These are phyloP conservation scores for Mastigias papua DNA, from an alignment of 30 jellyfish, hydroid and myxozoan species.

Conservation along the genomic window DNA sequence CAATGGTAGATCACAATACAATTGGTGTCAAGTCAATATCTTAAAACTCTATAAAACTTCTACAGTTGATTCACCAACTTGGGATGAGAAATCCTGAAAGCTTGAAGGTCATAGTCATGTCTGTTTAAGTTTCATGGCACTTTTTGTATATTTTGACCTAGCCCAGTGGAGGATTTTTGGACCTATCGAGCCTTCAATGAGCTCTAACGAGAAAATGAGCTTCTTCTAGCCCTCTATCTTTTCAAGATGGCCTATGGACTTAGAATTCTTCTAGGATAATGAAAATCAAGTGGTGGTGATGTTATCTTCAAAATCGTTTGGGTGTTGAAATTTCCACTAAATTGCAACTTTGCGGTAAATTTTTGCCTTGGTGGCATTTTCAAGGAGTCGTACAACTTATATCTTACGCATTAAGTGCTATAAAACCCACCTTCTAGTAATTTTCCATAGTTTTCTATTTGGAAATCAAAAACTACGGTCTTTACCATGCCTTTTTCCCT, in stretches of 20 bases:
- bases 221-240: neutral
- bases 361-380: no score
- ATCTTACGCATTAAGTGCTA: no score
- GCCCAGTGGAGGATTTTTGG: neutral
- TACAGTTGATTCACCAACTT: neutral
- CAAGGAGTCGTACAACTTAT: no score
- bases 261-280: neutral
- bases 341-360: no score
- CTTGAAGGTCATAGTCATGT: neutral
- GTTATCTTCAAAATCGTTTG: no score
- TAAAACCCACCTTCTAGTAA: no score
- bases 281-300: no score
- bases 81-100: neutral
- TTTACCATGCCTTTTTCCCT: no score
- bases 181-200: neutral
- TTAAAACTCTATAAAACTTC: neutral
- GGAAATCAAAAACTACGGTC: no score
- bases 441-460: no score
- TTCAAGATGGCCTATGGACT: neutral
- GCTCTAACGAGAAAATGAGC: neutral
- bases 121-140: neutral
- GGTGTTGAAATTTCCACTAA: no score
- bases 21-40: neutral
- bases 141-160: neutral
- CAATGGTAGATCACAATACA: neutral